Evolutionary conservation across 2,888 invertebrate genomes (phyloP).

Genomic region (Drosophila mulleri): DNA sequence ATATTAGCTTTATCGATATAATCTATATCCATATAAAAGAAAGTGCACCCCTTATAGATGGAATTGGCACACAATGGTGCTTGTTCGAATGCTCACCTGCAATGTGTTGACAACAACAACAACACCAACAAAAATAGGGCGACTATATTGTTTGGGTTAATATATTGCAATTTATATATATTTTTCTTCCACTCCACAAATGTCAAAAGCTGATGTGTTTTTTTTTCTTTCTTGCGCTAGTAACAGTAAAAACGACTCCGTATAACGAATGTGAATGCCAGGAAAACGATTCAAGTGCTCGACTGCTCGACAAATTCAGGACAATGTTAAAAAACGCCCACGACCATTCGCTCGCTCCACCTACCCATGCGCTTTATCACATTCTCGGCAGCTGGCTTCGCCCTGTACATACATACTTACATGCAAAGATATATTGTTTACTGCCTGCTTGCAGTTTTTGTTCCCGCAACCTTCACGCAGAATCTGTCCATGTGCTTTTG

Average conservation of each 20-base stretch:
- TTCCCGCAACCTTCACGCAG: constrained; percentile 43
- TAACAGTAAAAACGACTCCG: constrained; percentile 13
- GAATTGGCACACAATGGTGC: background rate
- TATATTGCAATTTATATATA: constrained; percentile 14
- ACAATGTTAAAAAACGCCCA: constrained; percentile 25
- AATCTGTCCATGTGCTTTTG: constrained; percentile 58
- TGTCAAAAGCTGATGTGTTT: constrained; percentile 16
- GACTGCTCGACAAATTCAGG: constrained; percentile 56
- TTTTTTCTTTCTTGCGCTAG: constrained; percentile 13
- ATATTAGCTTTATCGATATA: constrained; percentile 6
- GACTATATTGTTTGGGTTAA: constrained; percentile 5
- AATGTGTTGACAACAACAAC: constrained; percentile 21
- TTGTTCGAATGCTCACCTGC: constrained; percentile 16
- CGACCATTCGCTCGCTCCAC: constrained; percentile 12
- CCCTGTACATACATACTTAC: constrained; percentile 26
- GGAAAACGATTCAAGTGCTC: constrained; percentile 39
- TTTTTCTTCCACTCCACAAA: constrained; percentile 3
- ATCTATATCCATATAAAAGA: background rate
- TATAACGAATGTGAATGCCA: constrained; percentile 32
- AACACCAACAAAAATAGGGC: constrained; percentile 12
- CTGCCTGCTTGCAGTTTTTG: constrained; percentile 60
- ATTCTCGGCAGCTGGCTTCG: constrained; percentile 41
- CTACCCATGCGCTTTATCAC: constrained; percentile 51
- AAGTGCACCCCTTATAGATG: too few relatives aligned
- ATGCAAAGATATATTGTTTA: constrained; percentile 48